Percentiles rank a stretch among this genome's conserved stretches.
phyloP scores from a whole-genome alignment of 2,113 vertebrate species.

The Stigmatopora nigra region DNA sequence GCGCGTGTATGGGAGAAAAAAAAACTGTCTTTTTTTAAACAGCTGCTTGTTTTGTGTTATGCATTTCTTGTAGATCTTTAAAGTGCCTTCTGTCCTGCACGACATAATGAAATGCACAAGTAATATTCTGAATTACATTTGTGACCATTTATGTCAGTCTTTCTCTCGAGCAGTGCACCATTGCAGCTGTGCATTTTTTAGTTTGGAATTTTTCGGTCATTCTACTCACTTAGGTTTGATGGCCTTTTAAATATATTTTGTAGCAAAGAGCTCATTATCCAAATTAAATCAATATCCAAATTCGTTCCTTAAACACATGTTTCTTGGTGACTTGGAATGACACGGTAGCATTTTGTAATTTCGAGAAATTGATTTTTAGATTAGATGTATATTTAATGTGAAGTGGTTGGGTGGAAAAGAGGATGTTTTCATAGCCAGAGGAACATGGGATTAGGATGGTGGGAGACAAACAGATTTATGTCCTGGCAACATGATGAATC shows the following conservation, averaged over 20 bases:
- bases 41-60: slow-evolving; percentile 4
- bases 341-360: not conserved
- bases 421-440: slow-evolving; percentile 33
- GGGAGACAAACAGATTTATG: slow-evolving; percentile 24
- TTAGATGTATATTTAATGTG: not conserved
- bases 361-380: not conserved
- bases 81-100: not conserved
- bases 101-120: not conserved
- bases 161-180: too few species aligned
- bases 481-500: slow-evolving; percentile 4
- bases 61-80: not conserved
- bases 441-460: slow-evolving; percentile 49
- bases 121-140: too few species aligned
- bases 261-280: too few species aligned
- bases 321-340: too few species aligned
- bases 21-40: not conserved
- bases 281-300: too few species aligned
- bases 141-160: too few species aligned
- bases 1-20: slow-evolving; percentile 1
- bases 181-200: too few species aligned
- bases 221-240: too few species aligned
- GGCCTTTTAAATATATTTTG: too few species aligned
- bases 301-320: too few species aligned
- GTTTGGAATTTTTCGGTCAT: too few species aligned
- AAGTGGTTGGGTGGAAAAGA: not conserved